Base-by-base conservation (phyloP, 2,888 invertebrate genomes). In the Scaptodrosophila latifasciaeformis region DNA sequence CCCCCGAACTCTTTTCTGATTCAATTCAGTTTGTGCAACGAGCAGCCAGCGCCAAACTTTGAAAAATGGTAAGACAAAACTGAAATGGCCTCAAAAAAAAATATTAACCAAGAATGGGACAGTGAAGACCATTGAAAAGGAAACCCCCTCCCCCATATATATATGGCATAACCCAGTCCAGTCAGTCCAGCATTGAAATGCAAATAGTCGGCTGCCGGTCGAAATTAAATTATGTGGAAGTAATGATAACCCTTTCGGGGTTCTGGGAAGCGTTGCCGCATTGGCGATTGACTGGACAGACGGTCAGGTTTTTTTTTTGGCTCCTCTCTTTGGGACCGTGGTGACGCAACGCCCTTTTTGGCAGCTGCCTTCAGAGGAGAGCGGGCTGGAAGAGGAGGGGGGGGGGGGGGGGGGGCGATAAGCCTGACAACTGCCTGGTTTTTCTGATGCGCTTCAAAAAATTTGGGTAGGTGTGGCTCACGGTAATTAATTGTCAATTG, bases 201-300 rank as follows among this genome's bases (percentile, higher is more conserved):
- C 76, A 76, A 76, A 76, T 81, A 80, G 80, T 75, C 70, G 59
- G 51, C 56, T 67, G 74, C 58, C 70, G 75, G 76, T 79, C 72
- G 76, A 81, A 77, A 77, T 81, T 77, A 77, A 77, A 77, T 77
- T 77, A 81, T 77, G 77, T 81, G 77, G 81, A 77, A 77, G 81
- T 77, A 77, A 77, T 77, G 77, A 77, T 77, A 77, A 79, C 77
- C 81, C 76, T 71, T 81, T n/a, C 68, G 63, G 74, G 46, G 46
- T 17, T 37, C 15, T 17, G 37, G 37, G n/a, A n/a, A n/a, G n/a
- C n/a, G n/a, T n/a, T 27, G 43, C 31, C 17, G 17, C 30, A 31
- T 2, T 27, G 27, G 10, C 40, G 40, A 19, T 40, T 40, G 40
- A 40, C 19, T 40, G 40, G 21, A 18, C 40, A 17, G 40, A 2